Conservation (phyloP, 1,140 invertebrate genomes). For the Geopemphigus sp. region DNA sequence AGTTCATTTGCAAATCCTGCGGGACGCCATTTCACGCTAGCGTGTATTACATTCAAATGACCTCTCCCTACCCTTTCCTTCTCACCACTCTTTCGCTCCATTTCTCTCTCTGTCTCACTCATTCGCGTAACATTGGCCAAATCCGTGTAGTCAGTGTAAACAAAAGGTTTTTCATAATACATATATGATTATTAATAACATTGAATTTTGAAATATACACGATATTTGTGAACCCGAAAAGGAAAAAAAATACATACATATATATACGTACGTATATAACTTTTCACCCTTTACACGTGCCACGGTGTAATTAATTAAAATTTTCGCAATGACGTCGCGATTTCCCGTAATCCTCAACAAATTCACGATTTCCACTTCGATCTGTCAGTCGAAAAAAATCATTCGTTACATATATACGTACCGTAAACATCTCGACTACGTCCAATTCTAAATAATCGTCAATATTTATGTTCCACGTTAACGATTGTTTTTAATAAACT, state of each 20-base stretch:
- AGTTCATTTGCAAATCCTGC: slow-evolving; percentile 47
- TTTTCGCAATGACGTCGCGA: neutral
- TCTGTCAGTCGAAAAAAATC: slow-evolving; percentile 16
- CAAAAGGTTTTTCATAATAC: slow-evolving; percentile 41
- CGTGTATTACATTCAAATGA: slow-evolving; percentile 42
- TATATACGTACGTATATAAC: too few relatives aligned
- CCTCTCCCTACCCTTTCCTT: neutral
- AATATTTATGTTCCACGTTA: neutral
- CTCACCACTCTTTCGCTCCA: too few relatives aligned
- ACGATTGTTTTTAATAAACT: slow-evolving; percentile 6
- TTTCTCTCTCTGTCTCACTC: too few relatives aligned
- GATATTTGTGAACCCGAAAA: slow-evolving; percentile 14
- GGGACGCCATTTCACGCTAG: slow-evolving; percentile 43
- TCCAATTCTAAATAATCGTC: neutral
- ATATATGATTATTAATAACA: slow-evolving; percentile 45
- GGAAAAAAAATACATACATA: too few relatives aligned
- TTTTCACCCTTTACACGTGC: slow-evolving; percentile 32
- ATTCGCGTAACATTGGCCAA: neutral
- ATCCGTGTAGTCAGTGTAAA: slow-evolving; percentile 37
- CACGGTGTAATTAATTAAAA: slow-evolving; percentile 34
- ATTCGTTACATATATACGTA: too few relatives aligned
- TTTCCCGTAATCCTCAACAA: neutral
- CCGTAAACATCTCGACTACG: too few relatives aligned
- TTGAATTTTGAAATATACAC: slow-evolving; percentile 24
- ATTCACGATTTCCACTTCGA: slow-evolving; percentile 11